phyloP scores from a whole-genome alignment of 2,797 vertebrate genomes.

The Anisognathus igniventris region DNA sequence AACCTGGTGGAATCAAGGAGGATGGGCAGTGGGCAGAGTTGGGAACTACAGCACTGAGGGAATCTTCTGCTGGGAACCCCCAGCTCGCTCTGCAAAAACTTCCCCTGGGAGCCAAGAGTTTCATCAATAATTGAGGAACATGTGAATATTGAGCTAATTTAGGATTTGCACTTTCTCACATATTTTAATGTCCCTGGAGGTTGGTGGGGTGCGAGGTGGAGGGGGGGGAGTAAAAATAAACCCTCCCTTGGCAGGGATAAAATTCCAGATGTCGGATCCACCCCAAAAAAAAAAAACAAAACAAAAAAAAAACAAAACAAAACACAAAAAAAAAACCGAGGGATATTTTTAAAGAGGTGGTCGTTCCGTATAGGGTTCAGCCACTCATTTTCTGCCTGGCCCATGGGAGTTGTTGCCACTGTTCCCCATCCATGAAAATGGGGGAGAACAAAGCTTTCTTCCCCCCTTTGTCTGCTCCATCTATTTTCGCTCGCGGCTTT shows the following conservation, averaged over 20 bases:
- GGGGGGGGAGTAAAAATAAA: background rate
- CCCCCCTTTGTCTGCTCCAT: constrained; percentile 51
- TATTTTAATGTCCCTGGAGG: background rate
- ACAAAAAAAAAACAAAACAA: background rate
- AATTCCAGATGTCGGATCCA: background rate
- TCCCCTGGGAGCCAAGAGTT: background rate
- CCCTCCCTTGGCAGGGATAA: background rate
- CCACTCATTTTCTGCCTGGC: background rate
- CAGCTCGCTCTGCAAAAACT: background rate
- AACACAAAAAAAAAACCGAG: background rate
- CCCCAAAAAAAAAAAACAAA: no score
- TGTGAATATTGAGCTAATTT: constrained; percentile 2
- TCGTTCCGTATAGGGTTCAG: background rate
- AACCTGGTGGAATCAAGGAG: background rate
- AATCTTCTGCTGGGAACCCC: background rate
- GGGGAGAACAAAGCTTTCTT: constrained; percentile 63
- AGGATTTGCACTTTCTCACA: constrained; percentile 19
- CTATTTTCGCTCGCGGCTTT: constrained; percentile 37
- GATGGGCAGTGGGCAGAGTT: background rate
- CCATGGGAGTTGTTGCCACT: constrained; percentile 4
- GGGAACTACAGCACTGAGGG: background rate
- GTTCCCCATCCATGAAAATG: constrained; percentile 5
- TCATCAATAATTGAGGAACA: constrained; percentile 31
- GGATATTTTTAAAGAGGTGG: background rate
- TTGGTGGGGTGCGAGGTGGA: fast-evolving